Evolutionary conservation across 2,113 vertebrate genomes (phyloP), one percentile per base, ranked within the genome.

Genomic region (Cathartes aura): DNA sequence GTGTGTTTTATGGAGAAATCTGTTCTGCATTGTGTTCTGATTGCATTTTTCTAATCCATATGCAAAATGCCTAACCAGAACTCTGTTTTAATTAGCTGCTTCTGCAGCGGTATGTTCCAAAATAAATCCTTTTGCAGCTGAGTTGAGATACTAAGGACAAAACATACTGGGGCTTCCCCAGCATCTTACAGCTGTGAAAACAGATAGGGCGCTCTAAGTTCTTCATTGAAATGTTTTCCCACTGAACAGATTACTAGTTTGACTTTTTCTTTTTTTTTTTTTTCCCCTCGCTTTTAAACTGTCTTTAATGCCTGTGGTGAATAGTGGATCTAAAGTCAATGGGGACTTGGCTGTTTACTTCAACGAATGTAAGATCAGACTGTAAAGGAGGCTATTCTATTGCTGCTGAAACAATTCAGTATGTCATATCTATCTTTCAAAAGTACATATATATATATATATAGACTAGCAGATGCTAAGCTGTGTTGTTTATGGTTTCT

Each of bases 151-250:
- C 40, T 89, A 67, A 96, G 82, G 87, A 60, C 53, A 93, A 93
- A 91, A 90, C 12, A 45, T 52, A 34, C 76, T 82, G 87, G 76
- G 96, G 95, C 68, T 97, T 93, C 87, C 87, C 89, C 38, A n/a
- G 90, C 71, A 91, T 75, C 64, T 96, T 97, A 85, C 78, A 96
- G 83, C 85, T 97, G 84, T 56, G 82, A 75, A 91, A 95, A 91
- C 52, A 93, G 78, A 94, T 48, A 89, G 71, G 34, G 14, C 17
- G 52, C 79, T 43, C 50, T 2, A 45, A 82, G 23, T 76, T 50
- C 55, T 76, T 81, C 40, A 58, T 22, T 36, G 21, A 36, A 78
- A 68, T 40, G 64, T 68, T 73, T 89, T 95, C 43, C 76, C 76
- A 43, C 36, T 36, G 32, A 94, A 50, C 4, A 70, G 63, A 63